Evolutionary conservation across 2,113 vertebrate species (phyloP).

Genomic region (Tragulus kanchil): DNA sequence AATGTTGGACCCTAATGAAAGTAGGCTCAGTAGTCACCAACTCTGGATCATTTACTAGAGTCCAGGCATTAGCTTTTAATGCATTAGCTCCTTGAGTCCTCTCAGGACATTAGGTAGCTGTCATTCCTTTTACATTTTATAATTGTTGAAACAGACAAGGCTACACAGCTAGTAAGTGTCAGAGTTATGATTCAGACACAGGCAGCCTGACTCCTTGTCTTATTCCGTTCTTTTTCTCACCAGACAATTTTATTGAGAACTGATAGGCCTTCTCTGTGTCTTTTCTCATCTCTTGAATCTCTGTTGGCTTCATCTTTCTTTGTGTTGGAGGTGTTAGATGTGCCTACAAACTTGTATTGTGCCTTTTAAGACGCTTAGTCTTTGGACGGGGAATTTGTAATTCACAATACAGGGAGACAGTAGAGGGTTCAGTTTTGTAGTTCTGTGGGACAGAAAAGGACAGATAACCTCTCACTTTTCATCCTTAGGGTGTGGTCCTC

Average conservation of each 20-base stretch:
- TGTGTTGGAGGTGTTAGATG: background rate
- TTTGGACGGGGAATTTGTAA: conserved; percentile 1
- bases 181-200: background rate
- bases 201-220: background rate
- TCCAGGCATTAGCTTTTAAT: background rate
- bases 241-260: background rate
- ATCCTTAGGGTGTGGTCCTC: background rate
- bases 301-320: conserved; percentile 45
- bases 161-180: background rate
- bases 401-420: background rate
- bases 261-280: background rate
- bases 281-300: conserved; percentile 28
- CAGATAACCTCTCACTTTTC: background rate
- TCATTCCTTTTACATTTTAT: background rate
- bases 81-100: background rate
- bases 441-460: background rate
- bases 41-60: background rate
- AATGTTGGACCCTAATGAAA: background rate
- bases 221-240: background rate
- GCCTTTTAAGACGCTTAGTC: conserved; percentile 16
- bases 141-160: conserved; percentile 19
- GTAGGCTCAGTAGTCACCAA: background rate
- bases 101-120: background rate
- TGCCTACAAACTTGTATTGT: background rate
- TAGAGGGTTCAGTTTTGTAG: background rate